Evolutionary conservation across 2,888 invertebrate genomes (phyloP).

Genomic region (Tribolium freemani): DNA sequence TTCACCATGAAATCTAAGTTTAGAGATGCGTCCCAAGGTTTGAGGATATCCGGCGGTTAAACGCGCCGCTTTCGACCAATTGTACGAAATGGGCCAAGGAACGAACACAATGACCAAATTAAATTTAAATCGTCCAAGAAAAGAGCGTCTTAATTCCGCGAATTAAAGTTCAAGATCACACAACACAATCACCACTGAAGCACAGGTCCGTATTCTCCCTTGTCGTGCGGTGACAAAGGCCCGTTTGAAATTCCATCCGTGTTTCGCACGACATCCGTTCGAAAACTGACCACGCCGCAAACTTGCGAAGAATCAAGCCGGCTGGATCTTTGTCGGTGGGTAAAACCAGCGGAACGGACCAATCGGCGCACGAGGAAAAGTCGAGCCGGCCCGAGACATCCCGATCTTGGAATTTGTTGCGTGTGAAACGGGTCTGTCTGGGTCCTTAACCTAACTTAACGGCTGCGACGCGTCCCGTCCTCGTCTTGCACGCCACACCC

Average conservation of each 20-base stretch:
- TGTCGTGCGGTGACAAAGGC: not conserved
- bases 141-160: constrained; percentile 31
- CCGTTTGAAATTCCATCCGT: constrained; percentile 19
- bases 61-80: constrained; percentile 16
- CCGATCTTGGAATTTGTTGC: constrained; percentile 50
- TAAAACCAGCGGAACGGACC: constrained; percentile 51
- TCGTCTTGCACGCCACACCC: constrained; percentile 48
- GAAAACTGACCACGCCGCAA: constrained; percentile 61
- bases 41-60: constrained; percentile 37
- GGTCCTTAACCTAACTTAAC: constrained; percentile 70
- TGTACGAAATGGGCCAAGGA: constrained; percentile 36
- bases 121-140: constrained; percentile 37
- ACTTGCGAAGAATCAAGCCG: constrained; percentile 58
- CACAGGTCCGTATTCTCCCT: not conserved
- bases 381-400: constrained; percentile 51
- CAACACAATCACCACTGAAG: constrained; percentile 9
- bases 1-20: constrained; percentile 17
- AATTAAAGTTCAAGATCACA: constrained; percentile 33
- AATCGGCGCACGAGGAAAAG: constrained; percentile 50
- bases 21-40: constrained; percentile 11
- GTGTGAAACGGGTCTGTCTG: constrained; percentile 68
- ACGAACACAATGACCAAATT: constrained; percentile 40
- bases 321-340: constrained; percentile 50
- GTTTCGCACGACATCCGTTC: constrained; percentile 38
- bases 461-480: constrained; percentile 61